Percentiles rank a stretch among this genome's conserved stretches.
Evolutionary conservation across 2,113 vertebrate species (phyloP).

Genomic region (Gila orcuttii): DNA sequence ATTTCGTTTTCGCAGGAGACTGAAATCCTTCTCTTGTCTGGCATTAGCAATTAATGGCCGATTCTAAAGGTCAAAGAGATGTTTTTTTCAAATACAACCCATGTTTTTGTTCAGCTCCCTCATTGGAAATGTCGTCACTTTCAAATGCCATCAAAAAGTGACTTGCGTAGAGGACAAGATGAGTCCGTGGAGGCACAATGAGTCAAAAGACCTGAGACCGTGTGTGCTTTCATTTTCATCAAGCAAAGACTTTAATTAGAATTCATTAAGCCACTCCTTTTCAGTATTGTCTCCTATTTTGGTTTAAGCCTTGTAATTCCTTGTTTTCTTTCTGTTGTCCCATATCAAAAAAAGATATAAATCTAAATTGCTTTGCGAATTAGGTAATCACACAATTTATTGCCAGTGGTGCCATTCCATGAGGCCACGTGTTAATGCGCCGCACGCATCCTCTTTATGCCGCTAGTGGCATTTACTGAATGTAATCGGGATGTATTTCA

Average conservation of each 20-base stretch:
- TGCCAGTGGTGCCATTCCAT: conserved; percentile 54
- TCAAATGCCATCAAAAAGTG: conserved; percentile 68
- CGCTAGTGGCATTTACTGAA: conserved; percentile 56
- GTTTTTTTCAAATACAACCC: conserved; percentile 74
- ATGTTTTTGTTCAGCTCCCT: conserved; percentile 63
- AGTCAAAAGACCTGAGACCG: neutral
- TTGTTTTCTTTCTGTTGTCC: conserved; percentile 10
- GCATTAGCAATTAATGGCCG: conserved; percentile 74
- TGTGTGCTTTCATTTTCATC: neutral
- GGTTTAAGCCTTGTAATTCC: conserved; percentile 9
- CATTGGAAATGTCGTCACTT: conserved; percentile 68
- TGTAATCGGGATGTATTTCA: conserved; percentile 4
- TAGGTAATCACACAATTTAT: conserved; percentile 57
- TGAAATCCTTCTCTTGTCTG: conserved; percentile 69
- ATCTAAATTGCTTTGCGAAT: conserved; percentile 58
- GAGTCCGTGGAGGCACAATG: neutral
- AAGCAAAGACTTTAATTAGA: conserved; percentile 14
- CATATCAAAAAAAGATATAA: conserved; percentile 51
- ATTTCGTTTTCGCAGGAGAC: conserved; percentile 61
- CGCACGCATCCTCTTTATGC: conserved; percentile 50
- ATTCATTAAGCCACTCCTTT: conserved; percentile 8
- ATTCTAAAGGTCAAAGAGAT: conserved; percentile 75
- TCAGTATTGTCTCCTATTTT: neutral
- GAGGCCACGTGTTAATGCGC: conserved; percentile 54
- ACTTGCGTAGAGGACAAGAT: conserved; percentile 38